Base-by-base conservation (phyloP, 2,113 vertebrate species). In the Neolamprologus sp. region DNA sequence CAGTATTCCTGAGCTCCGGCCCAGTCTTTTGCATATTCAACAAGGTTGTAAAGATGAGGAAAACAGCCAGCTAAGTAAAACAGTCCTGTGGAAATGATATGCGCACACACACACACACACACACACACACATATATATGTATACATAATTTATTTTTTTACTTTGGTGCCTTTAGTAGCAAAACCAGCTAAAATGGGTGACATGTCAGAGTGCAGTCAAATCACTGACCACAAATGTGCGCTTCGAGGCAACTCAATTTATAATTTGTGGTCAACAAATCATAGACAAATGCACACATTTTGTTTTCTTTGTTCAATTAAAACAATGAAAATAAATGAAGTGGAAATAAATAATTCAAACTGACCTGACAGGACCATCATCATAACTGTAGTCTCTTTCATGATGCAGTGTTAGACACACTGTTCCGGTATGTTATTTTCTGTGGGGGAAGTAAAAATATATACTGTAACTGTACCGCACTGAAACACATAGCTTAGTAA, bases 21-120 rank as follows among this genome's bases (percentile, higher is more conserved):
- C 68, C 68, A 75, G 40, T 2, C 7, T 17, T 2, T 11, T 17
- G 0, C 3, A 17, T 1, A 1, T 71, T 42, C 8, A 45, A 75
- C 68, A 75, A 47, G 68, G 4, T 26, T 17, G 68, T 45, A 45
- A 17, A 4, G 23, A 26, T 42, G 68, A 17, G 37, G n/a, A 75
- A 2, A 45, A 73, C 8, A 73, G n/a, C 37, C 68, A 28, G 63
- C n/a, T 40, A 71, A 21, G 5, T 40, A 71, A 42, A 40, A 71
- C 7, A 71, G 63, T 23, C 63, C 63, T 71, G 63, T 71, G n/a
- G 35, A 5, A 68, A 68, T 5, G 11, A 68, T 63, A 63, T 58
- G 13, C 28, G 7, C n/a, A 0, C 8, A 2, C 17, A 3, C 17
- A n/a, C 49, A 9, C 49, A 49, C 16, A 47, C 2, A 49, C 17